Conservation (phyloP, 2,113 vertebrate genomes). For the Prolemur simus region DNA sequence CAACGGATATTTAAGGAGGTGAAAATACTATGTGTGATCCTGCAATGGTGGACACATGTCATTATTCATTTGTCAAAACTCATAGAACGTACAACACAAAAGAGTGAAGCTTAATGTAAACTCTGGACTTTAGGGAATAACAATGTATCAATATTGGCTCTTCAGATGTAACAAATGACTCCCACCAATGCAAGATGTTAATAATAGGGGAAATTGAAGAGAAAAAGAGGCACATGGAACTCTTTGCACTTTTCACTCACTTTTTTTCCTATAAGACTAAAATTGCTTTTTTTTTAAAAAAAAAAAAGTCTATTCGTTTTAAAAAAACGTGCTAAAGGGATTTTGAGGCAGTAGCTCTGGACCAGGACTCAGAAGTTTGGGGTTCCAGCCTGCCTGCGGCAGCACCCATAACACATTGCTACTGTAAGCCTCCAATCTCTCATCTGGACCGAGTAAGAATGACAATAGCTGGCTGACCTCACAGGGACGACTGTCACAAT, state of each 20-base stretch:
- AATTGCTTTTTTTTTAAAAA: not conserved
- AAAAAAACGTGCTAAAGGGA: not conserved
- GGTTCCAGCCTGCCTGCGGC: not conserved
- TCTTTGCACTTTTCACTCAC: not conserved
- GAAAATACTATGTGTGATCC: not conserved
- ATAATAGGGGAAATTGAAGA: not conserved
- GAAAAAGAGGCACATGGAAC: too few relatives aligned
- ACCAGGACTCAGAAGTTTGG: not conserved
- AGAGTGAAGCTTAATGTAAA: not conserved
- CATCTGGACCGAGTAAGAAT: not conserved
- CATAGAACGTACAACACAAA: not conserved
- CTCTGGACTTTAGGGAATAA: not conserved
- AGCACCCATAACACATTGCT: rapidly evolving
- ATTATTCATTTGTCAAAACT: not conserved
- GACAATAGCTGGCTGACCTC: not conserved
- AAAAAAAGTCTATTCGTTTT: not conserved
- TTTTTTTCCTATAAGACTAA: not conserved
- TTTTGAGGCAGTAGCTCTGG: not conserved
- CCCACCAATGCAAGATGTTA: not conserved
- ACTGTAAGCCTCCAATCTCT: not conserved
- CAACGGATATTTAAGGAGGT: not conserved
- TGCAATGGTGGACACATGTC: too few relatives aligned
- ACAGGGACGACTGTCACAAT: not conserved
- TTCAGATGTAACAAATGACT: not conserved
- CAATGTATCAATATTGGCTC: not conserved